Base-by-base conservation (phyloP, 1,140 invertebrate genomes). In the Protaetia brevitarsis region DNA sequence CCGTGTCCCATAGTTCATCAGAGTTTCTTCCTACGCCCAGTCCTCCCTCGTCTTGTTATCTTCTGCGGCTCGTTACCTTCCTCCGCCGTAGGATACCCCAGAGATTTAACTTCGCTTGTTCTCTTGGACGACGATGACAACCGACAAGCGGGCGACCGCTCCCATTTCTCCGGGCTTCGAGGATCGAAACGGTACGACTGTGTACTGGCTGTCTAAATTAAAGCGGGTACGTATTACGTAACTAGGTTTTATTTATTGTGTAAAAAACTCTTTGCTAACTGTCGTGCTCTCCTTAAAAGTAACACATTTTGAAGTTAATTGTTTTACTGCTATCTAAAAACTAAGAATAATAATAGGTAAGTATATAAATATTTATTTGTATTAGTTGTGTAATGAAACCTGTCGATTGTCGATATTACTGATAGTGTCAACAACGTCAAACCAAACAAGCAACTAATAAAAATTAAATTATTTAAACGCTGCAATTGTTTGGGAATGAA, bases 41-140 rank as follows among this genome's bases (percentile, higher is more conserved):
- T 19, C 30, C 29, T 62, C 60, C 30, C 60, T 62, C 30, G 31
- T 62, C 60, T 62, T 62, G 60, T 62, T 62, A 62, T 62, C 60
- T 62, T 21, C 31, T 62, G 60, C 19, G 36, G 60, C 60, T 62
- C 30, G 60, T 62, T 62, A 62, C 60, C 60, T 62, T 62, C 30
- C 60, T 34, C 30, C 21, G 31, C 31, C 19, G 60, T 62, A 36
- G 31, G 23, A 30, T 36, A 11, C 60, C 30, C 60, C 29, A 11
- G 60, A 62, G 60, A 62, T 19, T 36, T 36, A 62, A 62, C 60
- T 62, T 62, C 13, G 10, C 30, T 62, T 34, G 29, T 62, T 26
- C 60, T 30, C 30, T 62, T 31, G 11, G 11, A n/a, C 27, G 60
- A 62, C 60, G 60, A 62, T 62, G 60, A 62, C 60, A 62, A 36